Percentiles rank a stretch among this genome's conserved stretches.
These are phyloP conservation scores for Pristionchus exspectatus DNA, from an alignment of 2,888 invertebrate genomes.

Conservation along the genomic window DNA sequence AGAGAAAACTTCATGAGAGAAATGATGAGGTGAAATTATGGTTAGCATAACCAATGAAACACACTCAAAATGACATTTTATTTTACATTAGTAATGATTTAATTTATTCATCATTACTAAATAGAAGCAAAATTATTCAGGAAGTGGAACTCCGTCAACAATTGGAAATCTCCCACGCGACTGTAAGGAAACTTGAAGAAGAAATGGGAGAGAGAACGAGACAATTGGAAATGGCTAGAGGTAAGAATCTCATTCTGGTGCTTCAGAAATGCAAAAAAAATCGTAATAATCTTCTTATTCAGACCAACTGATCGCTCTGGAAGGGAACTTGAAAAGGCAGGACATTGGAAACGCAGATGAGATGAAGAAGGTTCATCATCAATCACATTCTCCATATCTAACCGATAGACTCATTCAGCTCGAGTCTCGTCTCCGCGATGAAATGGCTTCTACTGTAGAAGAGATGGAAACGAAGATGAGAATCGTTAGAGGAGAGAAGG, in stretches of 20 bases:
- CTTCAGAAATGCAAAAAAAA: background rate
- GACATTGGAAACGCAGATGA: slow-evolving; percentile 40
- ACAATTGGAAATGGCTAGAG: slow-evolving; percentile 40
- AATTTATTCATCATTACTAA: background rate
- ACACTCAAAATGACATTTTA: too few species aligned
- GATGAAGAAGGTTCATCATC: slow-evolving; percentile 15
- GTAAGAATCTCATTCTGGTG: background rate
- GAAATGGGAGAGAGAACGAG: slow-evolving; percentile 29
- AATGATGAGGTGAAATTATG: background rate
- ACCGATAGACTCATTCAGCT: background rate
- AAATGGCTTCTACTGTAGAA: background rate
- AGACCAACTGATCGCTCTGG: slow-evolving; percentile 45
- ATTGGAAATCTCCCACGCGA: background rate
- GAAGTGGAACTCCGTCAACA: slow-evolving; percentile 44
- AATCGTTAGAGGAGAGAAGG: slow-evolving; percentile 45
- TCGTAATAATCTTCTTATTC: background rate
- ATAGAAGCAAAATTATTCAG: background rate
- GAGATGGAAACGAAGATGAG: slow-evolving; percentile 46
- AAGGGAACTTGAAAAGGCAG: slow-evolving; percentile 42
- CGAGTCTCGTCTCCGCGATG: slow-evolving; percentile 16
- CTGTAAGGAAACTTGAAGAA: slow-evolving; percentile 20
- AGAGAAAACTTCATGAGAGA: slow-evolving; percentile 24
- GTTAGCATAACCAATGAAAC: background rate
- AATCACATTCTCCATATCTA: background rate
- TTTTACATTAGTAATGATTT: background rate